Percentiles rank a stretch among this genome's conserved stretches.
Evolutionary conservation across 2,797 vertebrate species (phyloP).

Genomic region (Xiphorhynchus erythropygius): DNA sequence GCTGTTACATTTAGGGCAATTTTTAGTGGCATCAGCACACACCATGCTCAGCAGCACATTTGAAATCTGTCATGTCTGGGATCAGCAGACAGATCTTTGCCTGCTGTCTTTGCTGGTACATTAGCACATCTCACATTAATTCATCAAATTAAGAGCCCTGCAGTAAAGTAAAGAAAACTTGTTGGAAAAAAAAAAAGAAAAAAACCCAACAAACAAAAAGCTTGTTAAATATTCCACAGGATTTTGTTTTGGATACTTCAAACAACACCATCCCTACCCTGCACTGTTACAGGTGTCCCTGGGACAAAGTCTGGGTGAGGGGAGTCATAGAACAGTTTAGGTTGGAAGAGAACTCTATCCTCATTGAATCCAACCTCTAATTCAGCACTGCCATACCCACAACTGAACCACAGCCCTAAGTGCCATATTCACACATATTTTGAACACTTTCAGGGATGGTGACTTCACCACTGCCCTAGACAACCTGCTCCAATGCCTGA

Average conservation of each 20-base stretch:
- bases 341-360: not conserved
- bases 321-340: not conserved
- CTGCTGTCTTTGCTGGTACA: not conserved
- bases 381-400: not conserved
- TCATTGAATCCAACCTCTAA: not conserved
- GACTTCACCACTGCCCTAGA: not conserved
- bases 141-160: constrained; percentile 27
- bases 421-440: not conserved
- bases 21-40: not conserved
- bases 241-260: not conserved
- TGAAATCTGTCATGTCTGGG: not conserved
- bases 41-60: not conserved
- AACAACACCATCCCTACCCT: not conserved
- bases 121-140: constrained; percentile 34
- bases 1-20: not conserved
- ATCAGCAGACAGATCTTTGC: constrained; percentile 12
- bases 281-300: not conserved
- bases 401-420: fast-evolving
- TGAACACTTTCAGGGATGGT: not conserved
- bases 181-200: not conserved
- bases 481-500: not conserved
- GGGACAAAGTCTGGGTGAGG: not conserved
- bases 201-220: no score
- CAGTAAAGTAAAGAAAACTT: not conserved
- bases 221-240: not conserved